These are phyloP conservation scores for Andrena marginata DNA, from an alignment of 2,888 invertebrate species.

Conservation along the genomic window DNA sequence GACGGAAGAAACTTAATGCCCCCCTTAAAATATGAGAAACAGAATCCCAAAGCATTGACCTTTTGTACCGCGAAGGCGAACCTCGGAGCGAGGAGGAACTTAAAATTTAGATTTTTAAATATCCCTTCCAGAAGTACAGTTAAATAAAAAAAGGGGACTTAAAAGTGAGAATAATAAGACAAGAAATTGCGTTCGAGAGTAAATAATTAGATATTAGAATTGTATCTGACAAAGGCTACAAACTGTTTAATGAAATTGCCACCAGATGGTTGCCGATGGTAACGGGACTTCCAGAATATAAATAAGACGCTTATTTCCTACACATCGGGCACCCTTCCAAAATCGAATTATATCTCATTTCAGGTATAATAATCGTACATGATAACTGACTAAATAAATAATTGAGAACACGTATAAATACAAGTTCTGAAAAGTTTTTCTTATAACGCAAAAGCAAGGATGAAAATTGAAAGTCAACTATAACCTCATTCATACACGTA, in stretches of 20 bases:
- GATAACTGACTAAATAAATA: too few relatives aligned
- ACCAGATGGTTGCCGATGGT: not conserved
- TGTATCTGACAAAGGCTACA: not conserved
- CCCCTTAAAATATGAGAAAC: not conserved
- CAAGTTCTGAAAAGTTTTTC: too few relatives aligned
- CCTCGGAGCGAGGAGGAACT: not conserved
- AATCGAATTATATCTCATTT: not conserved
- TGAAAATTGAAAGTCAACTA: too few relatives aligned
- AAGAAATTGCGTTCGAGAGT: too few relatives aligned
- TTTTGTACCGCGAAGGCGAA: not conserved
- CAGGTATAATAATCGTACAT: not conserved
- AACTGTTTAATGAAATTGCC: not conserved
- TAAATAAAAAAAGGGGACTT: too few relatives aligned
- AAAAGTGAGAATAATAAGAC: too few relatives aligned
- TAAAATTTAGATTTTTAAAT: not conserved
- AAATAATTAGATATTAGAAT: too few relatives aligned
- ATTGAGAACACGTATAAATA: too few relatives aligned
- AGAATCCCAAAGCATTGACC: not conserved
- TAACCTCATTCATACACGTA: too few relatives aligned
- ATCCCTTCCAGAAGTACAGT: not conserved
- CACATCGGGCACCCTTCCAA: not conserved
- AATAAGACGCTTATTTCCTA: constrained; percentile 1
- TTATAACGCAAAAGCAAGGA: too few relatives aligned
- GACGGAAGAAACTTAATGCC: not conserved
- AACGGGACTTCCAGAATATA: not conserved